phyloP scores from a whole-genome alignment of 2,888 invertebrate genomes.

The Heterodera filipjevi region DNA sequence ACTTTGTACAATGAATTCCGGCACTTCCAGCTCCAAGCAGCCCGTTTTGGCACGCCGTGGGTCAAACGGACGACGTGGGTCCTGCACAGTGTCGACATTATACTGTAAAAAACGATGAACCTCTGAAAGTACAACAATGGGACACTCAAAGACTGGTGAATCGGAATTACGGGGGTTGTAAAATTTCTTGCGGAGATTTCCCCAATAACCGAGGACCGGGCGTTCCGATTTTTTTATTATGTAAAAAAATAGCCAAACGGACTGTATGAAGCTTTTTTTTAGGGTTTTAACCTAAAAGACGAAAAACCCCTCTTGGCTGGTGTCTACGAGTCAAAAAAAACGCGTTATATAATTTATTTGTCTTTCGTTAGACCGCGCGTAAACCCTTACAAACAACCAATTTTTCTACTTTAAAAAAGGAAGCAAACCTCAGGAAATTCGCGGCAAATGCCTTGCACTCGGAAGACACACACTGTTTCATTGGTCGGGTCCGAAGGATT shows the following conservation, averaged over 20 bases:
- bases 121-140: background rate
- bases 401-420: background rate
- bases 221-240: too few species aligned
- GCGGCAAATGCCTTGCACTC: slow-evolving; percentile 29
- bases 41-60: background rate
- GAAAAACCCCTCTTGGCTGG: too few species aligned
- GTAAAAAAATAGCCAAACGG: too few species aligned
- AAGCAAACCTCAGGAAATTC: slow-evolving; percentile 31
- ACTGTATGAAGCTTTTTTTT: too few species aligned
- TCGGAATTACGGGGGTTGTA: too few species aligned
- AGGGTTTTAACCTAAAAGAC: too few species aligned
- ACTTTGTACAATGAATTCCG: slow-evolving; percentile 25
- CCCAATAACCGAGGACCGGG: too few species aligned
- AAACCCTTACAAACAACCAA: background rate
- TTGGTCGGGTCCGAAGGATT: slow-evolving; percentile 18
- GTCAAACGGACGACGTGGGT: slow-evolving; percentile 24
- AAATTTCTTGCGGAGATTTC: too few species aligned
- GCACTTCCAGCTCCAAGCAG: slow-evolving; percentile 28
- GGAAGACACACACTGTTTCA: slow-evolving; percentile 23
- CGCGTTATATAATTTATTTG: too few species aligned
- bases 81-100: slow-evolving; percentile 15
- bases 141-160: background rate
- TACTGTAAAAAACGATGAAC: slow-evolving; percentile 17
- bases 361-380: too few species aligned
- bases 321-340: too few species aligned